These are phyloP conservation scores for Polyodon spathula DNA, from an alignment of 2,113 vertebrate genomes.

Conservation along the genomic window DNA sequence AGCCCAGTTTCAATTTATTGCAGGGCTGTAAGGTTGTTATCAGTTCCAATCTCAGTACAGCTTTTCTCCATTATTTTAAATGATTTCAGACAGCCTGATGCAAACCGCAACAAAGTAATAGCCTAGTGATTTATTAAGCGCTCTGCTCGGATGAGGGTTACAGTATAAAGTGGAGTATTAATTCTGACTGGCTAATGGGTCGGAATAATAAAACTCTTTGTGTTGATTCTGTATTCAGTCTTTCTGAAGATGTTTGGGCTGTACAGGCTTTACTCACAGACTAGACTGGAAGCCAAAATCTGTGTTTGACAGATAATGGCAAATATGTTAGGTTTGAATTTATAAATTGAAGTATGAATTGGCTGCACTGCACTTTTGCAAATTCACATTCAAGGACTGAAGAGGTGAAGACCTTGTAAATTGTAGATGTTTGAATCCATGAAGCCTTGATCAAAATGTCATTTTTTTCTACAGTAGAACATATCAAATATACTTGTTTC, in stretches of 20 bases:
- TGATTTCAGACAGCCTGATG: slow-evolving; percentile 2
- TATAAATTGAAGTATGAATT: too few species aligned
- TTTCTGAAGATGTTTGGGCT: neutral
- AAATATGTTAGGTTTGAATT: too few species aligned
- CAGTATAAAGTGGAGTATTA: neutral
- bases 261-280: too few species aligned
- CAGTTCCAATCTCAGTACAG: neutral
- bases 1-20: neutral
- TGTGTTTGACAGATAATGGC: too few species aligned
- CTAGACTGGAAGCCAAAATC: too few species aligned
- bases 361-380: neutral
- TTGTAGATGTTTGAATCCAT: too few species aligned
- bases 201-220: slow-evolving; percentile 1
- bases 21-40: neutral
- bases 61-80: neutral
- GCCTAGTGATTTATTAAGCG: neutral
- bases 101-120: neutral
- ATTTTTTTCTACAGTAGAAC: too few species aligned
- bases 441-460: too few species aligned
- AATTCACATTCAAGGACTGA: neutral
- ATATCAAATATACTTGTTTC: too few species aligned
- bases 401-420: too few species aligned
- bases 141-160: neutral
- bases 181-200: slow-evolving; percentile 1
- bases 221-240: neutral